phyloP scores from a whole-genome alignment of 2,888 invertebrate genomes.

The Cataglyphis livida region DNA sequence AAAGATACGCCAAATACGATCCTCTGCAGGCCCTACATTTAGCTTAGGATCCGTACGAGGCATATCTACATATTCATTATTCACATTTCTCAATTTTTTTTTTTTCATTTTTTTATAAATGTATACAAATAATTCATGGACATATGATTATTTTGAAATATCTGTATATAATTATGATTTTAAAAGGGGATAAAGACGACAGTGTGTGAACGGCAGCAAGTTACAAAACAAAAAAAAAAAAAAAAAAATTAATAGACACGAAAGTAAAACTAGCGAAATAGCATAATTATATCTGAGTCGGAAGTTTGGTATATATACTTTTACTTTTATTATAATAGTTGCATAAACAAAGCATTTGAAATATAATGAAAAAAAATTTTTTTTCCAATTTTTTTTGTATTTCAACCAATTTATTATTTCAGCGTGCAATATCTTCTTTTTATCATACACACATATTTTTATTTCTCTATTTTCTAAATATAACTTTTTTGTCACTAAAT shows the following conservation, averaged over 20 bases:
- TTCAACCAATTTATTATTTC: background rate
- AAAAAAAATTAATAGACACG: slow-evolving; percentile 57
- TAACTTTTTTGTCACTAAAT: background rate
- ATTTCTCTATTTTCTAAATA: slow-evolving; percentile 13
- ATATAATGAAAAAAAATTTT: background rate
- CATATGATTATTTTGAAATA: background rate
- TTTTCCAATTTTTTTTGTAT: background rate
- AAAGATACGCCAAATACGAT: slow-evolving; percentile 80
- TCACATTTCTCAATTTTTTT: background rate
- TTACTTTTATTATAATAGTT: background rate
- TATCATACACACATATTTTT: background rate
- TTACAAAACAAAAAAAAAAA: slow-evolving; percentile 46
- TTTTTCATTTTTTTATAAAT: background rate
- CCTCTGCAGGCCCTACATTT: slow-evolving; percentile 82
- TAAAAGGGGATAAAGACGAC: slow-evolving; percentile 15
- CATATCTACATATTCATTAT: slow-evolving; percentile 74
- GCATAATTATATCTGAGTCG: slow-evolving; percentile 65
- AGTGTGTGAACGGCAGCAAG: slow-evolving; percentile 47
- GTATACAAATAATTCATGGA: background rate
- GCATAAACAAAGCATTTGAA: background rate
- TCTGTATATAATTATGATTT: background rate
- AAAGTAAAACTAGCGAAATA: slow-evolving; percentile 66
- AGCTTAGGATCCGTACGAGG: slow-evolving; percentile 79
- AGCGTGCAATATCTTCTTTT: background rate
- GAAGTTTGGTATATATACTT: slow-evolving; percentile 56